Base-by-base conservation (phyloP, 2,888 invertebrate species). In the Volucella inflata region DNA sequence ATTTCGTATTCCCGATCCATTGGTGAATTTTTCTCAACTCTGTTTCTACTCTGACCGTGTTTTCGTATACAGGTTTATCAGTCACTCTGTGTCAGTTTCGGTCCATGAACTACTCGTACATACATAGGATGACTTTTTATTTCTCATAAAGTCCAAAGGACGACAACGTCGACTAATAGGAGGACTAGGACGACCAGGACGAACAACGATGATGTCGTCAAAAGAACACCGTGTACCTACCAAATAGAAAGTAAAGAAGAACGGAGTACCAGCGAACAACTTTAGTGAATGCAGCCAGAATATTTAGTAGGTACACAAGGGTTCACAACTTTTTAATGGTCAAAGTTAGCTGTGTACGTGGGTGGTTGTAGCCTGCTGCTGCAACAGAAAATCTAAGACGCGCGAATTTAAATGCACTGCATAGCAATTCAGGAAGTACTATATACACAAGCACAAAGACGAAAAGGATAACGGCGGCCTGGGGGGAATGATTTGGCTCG, bases 321-420 rank as follows among this genome's bases (percentile, higher is more conserved):
- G 71, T 72, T 55, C 81, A 64, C 76, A 85, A 85, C 76, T 85
- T 85, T 85, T 81, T 85, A 85, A 85, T 85, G 81, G 76, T 81
- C 85, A 81, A 81, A 85, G 81, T 85, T 81, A 81, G 55, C 57
- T 65, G n/a, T 48, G 48, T 16, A 8, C n/a, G 53, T 44, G 59
- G 30, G 57, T 17, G 30, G 16, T 36, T 16, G 46, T 38, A 16
- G 16, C 8, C 2, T 12, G 17, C 2, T 62, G 21, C n/a, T 11
- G 40, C 30, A 9, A n/a, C 21, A 50, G 9, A 30, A 53, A 12
- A 67, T 53, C 51, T 74, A 65, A 55, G 67, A 72, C 10, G 60
- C 79, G 75, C 74, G 75, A 84, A 65, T 75, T 79, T 60, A 60
- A 84, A 75, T 75, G 65, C 75, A 70, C 36, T 42, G 42, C 70